Conservation (phyloP, 2,113 vertebrate genomes). For the Notarius quadriscutis region DNA sequence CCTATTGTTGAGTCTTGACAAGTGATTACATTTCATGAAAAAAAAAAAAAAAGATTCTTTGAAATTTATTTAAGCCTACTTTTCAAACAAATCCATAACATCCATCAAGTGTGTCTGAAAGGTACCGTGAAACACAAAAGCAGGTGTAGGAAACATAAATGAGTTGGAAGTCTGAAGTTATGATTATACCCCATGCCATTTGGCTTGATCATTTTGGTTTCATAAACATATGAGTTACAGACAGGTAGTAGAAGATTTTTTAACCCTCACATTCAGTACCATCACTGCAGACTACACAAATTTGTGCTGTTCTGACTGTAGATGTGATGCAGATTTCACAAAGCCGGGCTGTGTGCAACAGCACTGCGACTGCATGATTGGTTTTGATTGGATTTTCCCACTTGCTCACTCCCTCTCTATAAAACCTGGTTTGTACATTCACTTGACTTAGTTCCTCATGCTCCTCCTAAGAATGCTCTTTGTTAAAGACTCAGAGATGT, state of each 20-base stretch:
- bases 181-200: background rate
- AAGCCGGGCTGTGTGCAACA: constrained; percentile 33
- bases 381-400: constrained; percentile 20
- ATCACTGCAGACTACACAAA: constrained; percentile 6
- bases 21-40: background rate
- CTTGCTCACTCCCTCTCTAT: constrained; percentile 20
- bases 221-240: background rate
- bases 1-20: background rate
- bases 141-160: background rate
- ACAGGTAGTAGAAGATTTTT: background rate
- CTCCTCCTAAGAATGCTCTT: constrained; percentile 11
- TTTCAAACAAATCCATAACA: background rate
- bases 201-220: background rate
- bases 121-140: background rate
- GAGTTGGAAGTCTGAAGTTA: background rate
- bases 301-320: constrained; percentile 11
- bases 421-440: background rate
- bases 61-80: background rate
- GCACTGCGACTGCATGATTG: constrained; percentile 36
- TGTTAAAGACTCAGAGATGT: background rate
- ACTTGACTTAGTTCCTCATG: background rate
- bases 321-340: constrained; percentile 34
- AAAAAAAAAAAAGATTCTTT: background rate
- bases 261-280: background rate
- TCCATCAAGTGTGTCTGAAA: background rate